phyloP scores from a whole-genome alignment of 2,888 invertebrate species.

The Elaeidobius kamerunicus region DNA sequence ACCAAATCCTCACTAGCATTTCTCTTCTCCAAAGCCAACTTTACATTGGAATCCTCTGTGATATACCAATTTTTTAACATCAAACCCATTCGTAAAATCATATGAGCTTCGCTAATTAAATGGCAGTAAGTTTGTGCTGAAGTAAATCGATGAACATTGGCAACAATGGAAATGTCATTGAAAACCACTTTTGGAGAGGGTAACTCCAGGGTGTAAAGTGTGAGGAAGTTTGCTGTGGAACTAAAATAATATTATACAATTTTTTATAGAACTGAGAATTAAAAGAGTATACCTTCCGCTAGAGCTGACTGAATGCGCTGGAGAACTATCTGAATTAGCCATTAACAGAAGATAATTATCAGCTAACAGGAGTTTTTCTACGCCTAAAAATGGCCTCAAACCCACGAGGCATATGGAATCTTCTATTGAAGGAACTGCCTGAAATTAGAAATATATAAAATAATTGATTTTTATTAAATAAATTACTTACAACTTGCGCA shows the following conservation, averaged over 20 bases:
- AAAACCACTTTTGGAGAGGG: constrained; percentile 64
- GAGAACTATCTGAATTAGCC: constrained; percentile 58
- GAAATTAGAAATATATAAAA: constrained; percentile 22
- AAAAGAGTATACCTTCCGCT: constrained; percentile 35
- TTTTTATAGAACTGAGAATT: too few relatives aligned
- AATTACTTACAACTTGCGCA: constrained; percentile 45
- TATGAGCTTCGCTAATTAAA: constrained; percentile 69
- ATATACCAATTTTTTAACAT: constrained; percentile 46
- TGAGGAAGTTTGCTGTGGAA: constrained; percentile 56
- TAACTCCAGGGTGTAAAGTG: constrained; percentile 67
- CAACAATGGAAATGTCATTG: constrained; percentile 67
- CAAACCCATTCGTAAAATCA: constrained; percentile 57
- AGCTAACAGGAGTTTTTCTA: constrained; percentile 54
- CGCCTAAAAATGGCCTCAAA: constrained; percentile 64
- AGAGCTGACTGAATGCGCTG: constrained; percentile 49
- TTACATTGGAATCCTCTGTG: constrained; percentile 43
- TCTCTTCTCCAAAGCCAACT: constrained; percentile 38
- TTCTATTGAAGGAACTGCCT: constrained; percentile 57
- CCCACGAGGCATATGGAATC: constrained; percentile 67
- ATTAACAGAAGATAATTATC: constrained; percentile 55
- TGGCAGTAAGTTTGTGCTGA: constrained; percentile 68
- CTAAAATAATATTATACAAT: constrained; percentile 33
- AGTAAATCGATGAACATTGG: constrained; percentile 60
- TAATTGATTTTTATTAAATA: background rate
- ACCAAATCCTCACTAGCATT: constrained; percentile 48